Base-by-base conservation (phyloP, 2,113 vertebrate genomes). In the Chloropsis hardwickii region DNA sequence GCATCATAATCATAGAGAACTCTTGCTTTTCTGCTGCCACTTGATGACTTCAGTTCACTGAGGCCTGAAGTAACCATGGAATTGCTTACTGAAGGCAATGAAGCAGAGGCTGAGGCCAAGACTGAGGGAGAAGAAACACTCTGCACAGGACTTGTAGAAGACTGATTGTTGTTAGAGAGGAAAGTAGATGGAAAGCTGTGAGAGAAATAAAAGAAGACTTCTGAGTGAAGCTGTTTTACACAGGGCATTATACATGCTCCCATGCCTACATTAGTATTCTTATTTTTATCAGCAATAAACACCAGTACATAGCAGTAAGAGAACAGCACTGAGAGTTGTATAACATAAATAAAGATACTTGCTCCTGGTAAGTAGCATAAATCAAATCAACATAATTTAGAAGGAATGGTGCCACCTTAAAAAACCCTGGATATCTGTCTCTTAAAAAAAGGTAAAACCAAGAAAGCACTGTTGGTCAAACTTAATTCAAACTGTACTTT, bases 1-100 rank as follows among this genome's bases (percentile, higher is more conserved):
- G 99, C 99, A 67, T 99, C 99, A 17, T 99, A 99, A 97, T 99
- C 99, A 82, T 99, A 99, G 10, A 99, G 99, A 71, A 99, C 99
- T 37, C 99, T 97, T 61, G 99, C 99, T 97, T 98, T 99, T 88
- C 99, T 99, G 97, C 97, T 99, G 95, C 98, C 98, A 87, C 98
- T 98, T 65, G 98, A 98, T 77, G 98, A 98, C 42, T 98, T 98
- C 95, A 99, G 95, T 94, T 99, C 99, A 81, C 69, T 98, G 98
- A 99, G 98, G 84, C 98, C 98, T 53, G 98, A 98, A 45, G 98
- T 97, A n/a, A 97, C 94, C 8, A 93, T 56, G 57, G 98, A 98
- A 79, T 96, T 95, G 57, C 97, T 98, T 86, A 98, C 93, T 81
- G 98, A 98, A 95, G 98, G 97, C 97, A 99, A 95, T 21, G 98